Conservation (phyloP, 2,888 invertebrate genomes). For the Phania funesta region DNA sequence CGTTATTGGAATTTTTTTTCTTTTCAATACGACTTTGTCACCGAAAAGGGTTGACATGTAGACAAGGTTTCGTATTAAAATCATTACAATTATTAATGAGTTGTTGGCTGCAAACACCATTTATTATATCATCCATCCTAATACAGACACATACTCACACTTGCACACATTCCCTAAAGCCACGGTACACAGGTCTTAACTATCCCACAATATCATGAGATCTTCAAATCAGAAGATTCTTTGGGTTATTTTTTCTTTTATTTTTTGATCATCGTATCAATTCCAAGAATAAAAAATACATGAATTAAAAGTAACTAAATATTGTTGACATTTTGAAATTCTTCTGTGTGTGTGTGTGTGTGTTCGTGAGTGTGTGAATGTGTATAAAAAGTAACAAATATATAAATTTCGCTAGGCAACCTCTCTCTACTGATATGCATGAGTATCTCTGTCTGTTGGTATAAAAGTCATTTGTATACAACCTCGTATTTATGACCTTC, state of each 20-base stretch:
- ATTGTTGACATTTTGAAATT: slow-evolving; percentile 61
- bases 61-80: neutral
- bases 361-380: too few relatives aligned
- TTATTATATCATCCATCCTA: slow-evolving; percentile 43
- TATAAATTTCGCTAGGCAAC: slow-evolving; percentile 25
- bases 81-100: slow-evolving; percentile 60
- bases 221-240: slow-evolving; percentile 1
- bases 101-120: slow-evolving; percentile 36
- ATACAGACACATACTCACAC: slow-evolving; percentile 9
- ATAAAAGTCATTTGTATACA: slow-evolving; percentile 22
- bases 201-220: slow-evolving; percentile 11
- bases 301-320: slow-evolving; percentile 56
- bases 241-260: neutral
- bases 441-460: slow-evolving; percentile 14
- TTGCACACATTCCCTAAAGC: neutral
- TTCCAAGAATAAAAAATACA: slow-evolving; percentile 50
- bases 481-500: slow-evolving; percentile 60
- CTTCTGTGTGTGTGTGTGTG: too few relatives aligned
- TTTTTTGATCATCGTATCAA: slow-evolving; percentile 21
- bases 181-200: slow-evolving; percentile 17
- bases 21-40: neutral
- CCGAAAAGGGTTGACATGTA: neutral
- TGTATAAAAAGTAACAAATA: too few relatives aligned
- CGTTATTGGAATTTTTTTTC: too few relatives aligned
- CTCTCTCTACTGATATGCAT: neutral